Evolutionary conservation across 2,797 vertebrate species (phyloP).

Genomic region (Pelobates cultripes): DNA sequence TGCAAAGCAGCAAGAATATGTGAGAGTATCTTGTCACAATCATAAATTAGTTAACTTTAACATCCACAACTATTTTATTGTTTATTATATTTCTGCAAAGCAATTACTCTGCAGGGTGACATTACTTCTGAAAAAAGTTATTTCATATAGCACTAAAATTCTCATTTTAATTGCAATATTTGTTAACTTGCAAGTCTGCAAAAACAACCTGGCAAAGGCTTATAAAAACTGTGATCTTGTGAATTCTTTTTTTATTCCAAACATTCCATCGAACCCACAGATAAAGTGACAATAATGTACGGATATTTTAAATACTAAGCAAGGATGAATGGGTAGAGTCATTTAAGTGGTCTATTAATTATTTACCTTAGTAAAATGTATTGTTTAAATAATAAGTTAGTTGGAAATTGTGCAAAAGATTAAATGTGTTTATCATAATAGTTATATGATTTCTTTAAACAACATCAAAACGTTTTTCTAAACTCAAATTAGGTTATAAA

Average conservation of each 20-base stretch:
- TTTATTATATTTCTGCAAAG: conserved; percentile 41
- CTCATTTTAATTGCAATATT: conserved; percentile 35
- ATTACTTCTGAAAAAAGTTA: conserved; percentile 11
- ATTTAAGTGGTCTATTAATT: not conserved
- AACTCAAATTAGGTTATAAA: too few relatives aligned
- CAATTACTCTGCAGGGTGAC: conserved; percentile 22
- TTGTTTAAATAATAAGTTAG: too few relatives aligned
- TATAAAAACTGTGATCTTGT: not conserved
- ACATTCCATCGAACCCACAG: not conserved
- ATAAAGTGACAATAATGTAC: not conserved
- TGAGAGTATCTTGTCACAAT: conserved; percentile 35
- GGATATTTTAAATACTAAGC: not conserved
- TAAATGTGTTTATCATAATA: too few relatives aligned
- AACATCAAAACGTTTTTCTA: too few relatives aligned
- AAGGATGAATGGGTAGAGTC: not conserved
- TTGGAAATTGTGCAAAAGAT: too few relatives aligned
- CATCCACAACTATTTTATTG: conserved; percentile 30
- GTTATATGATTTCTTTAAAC: too few relatives aligned
- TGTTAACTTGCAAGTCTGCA: conserved; percentile 21
- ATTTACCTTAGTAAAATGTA: too few relatives aligned
- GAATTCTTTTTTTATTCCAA: not conserved
- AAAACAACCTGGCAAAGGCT: not conserved
- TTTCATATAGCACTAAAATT: conserved; percentile 23
- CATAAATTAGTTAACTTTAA: conserved; percentile 45
- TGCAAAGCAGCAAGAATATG: conserved; percentile 38